Conservation (phyloP, 2,888 invertebrate genomes). For the Leptothorax acervorum region DNA sequence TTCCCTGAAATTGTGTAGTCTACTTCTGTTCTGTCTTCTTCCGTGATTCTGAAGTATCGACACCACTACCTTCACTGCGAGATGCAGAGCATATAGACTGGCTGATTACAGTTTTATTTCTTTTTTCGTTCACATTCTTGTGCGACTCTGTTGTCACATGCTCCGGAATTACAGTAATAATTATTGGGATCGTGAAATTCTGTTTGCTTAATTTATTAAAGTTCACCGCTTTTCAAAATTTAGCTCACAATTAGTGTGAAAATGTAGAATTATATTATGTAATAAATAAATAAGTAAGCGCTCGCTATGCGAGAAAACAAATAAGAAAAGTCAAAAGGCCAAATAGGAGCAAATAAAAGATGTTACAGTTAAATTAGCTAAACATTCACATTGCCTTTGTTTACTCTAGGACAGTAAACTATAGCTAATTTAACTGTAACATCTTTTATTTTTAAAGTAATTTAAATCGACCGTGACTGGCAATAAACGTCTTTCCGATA, state of each 20-base stretch:
- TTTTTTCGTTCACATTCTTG: not conserved
- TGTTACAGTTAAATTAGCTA: no score
- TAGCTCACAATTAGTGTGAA: not conserved
- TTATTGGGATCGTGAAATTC: not conserved
- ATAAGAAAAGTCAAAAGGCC: no score
- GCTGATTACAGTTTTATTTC: constrained; percentile 13
- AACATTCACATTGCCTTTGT: no score
- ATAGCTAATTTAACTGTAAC: no score
- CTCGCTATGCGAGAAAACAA: no score
- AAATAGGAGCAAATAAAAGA: no score
- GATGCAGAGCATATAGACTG: constrained; percentile 13
- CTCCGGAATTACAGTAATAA: not conserved
- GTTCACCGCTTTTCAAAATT: not conserved
- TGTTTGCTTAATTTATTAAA: not conserved
- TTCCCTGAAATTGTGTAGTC: constrained; percentile 6
- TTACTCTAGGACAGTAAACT: no score
- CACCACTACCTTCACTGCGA: not conserved
- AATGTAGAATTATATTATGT: not conserved
- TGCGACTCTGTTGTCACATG: not conserved
- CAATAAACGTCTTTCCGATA: no score
- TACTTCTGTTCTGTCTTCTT: not conserved
- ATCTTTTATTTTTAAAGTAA: no score
- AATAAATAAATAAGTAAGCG: not conserved
- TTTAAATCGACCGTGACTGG: no score
- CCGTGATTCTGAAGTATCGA: constrained; percentile 1